Percentiles rank a stretch among this genome's conserved stretches.
These are phyloP conservation scores for Trichogramma evanescens DNA, from an alignment of 2,888 invertebrate genomes.

Conservation along the genomic window DNA sequence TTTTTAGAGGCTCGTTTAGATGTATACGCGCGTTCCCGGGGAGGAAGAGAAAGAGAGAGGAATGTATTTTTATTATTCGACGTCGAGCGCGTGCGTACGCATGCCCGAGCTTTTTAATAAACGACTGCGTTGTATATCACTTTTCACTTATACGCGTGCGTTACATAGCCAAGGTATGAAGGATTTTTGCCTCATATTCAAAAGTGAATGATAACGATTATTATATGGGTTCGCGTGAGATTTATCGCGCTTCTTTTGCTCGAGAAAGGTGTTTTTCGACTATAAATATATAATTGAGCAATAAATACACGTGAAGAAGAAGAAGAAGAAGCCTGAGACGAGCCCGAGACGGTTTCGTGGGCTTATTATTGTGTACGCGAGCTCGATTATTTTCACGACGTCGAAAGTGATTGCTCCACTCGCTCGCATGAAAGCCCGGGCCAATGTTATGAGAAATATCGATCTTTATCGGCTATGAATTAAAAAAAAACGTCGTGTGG, in stretches of 20 bases:
- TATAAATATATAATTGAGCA: too few relatives aligned
- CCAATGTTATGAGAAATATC: background rate
- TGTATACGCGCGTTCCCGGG: background rate
- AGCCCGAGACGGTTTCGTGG: too few relatives aligned
- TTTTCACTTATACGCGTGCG: conserved; percentile 13
- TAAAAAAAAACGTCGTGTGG: conserved; percentile 1
- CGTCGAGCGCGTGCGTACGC: background rate
- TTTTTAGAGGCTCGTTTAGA: too few relatives aligned
- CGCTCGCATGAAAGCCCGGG: background rate
- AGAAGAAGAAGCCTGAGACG: too few relatives aligned
- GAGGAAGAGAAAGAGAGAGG: background rate
- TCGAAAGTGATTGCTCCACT: background rate
- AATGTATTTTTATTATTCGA: conserved; percentile 19
- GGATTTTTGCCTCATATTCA: conserved; percentile 14
- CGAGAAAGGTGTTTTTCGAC: too few relatives aligned
- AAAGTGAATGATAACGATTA: conserved; percentile 10
- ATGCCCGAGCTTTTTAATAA: conserved; percentile 17
- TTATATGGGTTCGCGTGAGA: background rate
- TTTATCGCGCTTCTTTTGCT: too few relatives aligned
- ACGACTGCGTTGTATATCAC: conserved; percentile 21
- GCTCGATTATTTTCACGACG: background rate
- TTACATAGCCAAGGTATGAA: too few relatives aligned
- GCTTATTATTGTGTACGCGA: conserved; percentile 2
- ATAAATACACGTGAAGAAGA: too few relatives aligned
- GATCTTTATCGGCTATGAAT: conserved; percentile 10